Evolutionary conservation across 35 echinoderm and acorn worm species (phyloP).

Genomic region (Ptychodera flava): DNA sequence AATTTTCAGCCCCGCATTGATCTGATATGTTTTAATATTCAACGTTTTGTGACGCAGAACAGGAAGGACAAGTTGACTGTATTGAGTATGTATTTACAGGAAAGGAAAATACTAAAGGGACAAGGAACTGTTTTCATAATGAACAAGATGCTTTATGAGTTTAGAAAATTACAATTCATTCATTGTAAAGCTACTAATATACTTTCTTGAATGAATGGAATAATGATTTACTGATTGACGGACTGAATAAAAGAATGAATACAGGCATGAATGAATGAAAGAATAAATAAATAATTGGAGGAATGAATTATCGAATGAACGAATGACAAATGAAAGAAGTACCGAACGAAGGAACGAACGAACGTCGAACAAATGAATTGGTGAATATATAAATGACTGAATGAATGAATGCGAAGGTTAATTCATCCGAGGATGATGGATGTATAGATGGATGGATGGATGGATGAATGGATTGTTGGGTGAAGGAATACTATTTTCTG

Average conservation of each 20-base stretch:
- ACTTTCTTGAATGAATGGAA: no score
- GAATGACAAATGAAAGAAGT: no score
- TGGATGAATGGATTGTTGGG: background rate
- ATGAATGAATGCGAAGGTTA: background rate
- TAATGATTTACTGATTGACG: no score
- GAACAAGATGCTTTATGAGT: no score
- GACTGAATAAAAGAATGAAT: no score
- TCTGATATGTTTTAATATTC: background rate
- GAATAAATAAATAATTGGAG: no score
- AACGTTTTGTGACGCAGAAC: background rate
- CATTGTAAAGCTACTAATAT: no score
- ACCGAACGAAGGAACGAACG: no score
- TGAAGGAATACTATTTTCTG: background rate
- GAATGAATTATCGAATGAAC: no score
- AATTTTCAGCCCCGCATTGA: background rate
- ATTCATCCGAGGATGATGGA: background rate
- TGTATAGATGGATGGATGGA: background rate
- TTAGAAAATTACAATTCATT: no score
- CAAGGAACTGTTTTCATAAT: background rate
- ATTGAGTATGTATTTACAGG: background rate
- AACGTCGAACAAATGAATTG: background rate
- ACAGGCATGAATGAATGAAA: no score
- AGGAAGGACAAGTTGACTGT: background rate
- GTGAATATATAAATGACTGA: background rate
- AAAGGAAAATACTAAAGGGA: background rate